phyloP scores from a whole-genome alignment of 2,888 invertebrate genomes.

The Drosophila stalkeri region DNA sequence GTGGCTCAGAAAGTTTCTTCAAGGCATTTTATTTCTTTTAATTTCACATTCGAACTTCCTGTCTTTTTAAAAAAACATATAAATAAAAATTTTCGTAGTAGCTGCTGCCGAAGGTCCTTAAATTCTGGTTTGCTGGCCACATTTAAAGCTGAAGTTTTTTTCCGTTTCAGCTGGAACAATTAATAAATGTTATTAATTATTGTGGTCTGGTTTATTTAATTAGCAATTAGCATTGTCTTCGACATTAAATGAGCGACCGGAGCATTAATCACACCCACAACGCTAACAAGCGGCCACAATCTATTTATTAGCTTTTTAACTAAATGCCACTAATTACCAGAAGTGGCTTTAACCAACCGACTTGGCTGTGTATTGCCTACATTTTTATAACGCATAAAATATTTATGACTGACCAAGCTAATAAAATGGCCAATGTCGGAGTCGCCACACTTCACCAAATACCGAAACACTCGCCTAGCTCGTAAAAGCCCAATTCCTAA shows the following conservation, averaged over 20 bases:
- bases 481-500: conserved; percentile 55
- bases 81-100: conserved; percentile 16
- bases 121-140: background rate
- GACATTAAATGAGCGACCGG: conserved; percentile 32
- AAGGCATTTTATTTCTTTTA: conserved; percentile 54
- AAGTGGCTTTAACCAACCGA: conserved; percentile 60
- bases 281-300: conserved; percentile 28
- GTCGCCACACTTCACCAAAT: conserved; percentile 46
- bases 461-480: conserved; percentile 40
- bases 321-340: conserved; percentile 72
- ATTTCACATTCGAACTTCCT: conserved; percentile 26
- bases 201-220: conserved; percentile 38
- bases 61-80: conserved; percentile 2
- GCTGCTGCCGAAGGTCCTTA: background rate
- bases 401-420: conserved; percentile 66
- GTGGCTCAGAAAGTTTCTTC: conserved; percentile 38
- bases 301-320: conserved; percentile 74
- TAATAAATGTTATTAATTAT: conserved; percentile 22
- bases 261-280: conserved; percentile 60
- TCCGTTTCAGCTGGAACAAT: conserved; percentile 1
- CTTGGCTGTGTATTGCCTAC: conserved; percentile 25
- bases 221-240: conserved; percentile 55
- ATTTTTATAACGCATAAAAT: conserved; percentile 76
- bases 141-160: background rate
- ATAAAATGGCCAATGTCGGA: conserved; percentile 55